Conservation (phyloP, 2,113 vertebrate species). For the Thomomys bottae region DNA sequence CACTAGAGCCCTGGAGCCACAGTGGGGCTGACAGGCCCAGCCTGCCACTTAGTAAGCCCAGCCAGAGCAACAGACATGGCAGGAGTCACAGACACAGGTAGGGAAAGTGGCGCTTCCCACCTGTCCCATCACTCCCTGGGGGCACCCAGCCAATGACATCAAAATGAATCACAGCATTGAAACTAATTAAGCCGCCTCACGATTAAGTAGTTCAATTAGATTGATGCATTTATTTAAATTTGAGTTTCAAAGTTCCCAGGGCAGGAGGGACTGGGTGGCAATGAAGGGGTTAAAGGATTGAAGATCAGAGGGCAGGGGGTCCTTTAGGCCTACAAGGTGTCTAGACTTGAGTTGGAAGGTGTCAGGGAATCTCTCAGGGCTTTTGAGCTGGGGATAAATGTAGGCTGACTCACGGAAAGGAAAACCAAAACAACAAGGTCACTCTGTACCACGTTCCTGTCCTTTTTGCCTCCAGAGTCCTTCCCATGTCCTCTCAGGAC, state of each 20-base stretch:
- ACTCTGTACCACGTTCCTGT: not conserved
- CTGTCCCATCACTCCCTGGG: slow-evolving; percentile 21
- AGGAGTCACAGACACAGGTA: not conserved
- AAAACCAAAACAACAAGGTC: not conserved
- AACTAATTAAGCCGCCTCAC: slow-evolving; percentile 24
- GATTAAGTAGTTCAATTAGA: slow-evolving; percentile 4
- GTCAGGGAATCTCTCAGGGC: not conserved
- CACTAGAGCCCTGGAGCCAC: not conserved
- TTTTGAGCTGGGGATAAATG: not conserved
- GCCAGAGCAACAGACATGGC: not conserved
- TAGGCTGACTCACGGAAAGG: not conserved
- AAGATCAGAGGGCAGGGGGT: not conserved
- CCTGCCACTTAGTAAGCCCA: not conserved
- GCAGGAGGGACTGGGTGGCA: not conserved
- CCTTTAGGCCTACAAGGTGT: too few relatives aligned
- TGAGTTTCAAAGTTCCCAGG: not conserved
- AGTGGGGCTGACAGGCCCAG: not conserved
- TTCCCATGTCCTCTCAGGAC: too few relatives aligned
- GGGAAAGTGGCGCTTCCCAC: not conserved
- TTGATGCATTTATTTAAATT: slow-evolving; percentile 35
- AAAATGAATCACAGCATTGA: slow-evolving; percentile 8
- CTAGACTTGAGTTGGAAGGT: not conserved
- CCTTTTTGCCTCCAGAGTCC: not conserved
- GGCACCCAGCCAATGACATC: not conserved
- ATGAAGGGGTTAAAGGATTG: not conserved